phyloP scores from a whole-genome alignment of 1,140 invertebrate genomes.

The Solenopsis fugax region DNA sequence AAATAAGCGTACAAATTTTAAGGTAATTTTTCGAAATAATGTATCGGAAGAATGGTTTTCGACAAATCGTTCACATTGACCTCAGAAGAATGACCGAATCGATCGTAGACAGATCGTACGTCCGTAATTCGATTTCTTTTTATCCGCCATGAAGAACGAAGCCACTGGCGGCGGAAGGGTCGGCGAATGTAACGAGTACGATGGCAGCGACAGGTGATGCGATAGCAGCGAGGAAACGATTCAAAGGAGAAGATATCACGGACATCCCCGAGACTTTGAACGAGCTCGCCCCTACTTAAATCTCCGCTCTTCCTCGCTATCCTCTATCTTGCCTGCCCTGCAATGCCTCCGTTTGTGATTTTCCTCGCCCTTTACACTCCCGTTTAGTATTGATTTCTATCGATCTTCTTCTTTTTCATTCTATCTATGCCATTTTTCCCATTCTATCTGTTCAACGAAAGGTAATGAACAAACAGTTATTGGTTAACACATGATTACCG shows the following conservation, averaged over 20 bases:
- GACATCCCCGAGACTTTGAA: constrained; percentile 64
- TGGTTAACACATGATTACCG: neutral
- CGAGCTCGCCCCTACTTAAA: constrained; percentile 51
- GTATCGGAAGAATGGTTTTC: neutral
- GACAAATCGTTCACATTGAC: constrained; percentile 26
- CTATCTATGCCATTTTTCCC: too few relatives aligned
- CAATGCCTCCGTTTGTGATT: constrained; percentile 39
- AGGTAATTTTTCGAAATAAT: neutral
- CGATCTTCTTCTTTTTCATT: constrained; percentile 30
- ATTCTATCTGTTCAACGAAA: neutral
- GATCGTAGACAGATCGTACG: constrained; percentile 48
- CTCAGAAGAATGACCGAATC: constrained; percentile 23
- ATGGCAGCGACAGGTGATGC: constrained; percentile 59
- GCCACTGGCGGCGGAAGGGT: constrained; percentile 34
- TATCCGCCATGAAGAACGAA: constrained; percentile 34
- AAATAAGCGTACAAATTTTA: neutral
- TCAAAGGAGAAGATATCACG: constrained; percentile 67
- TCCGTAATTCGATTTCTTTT: constrained; percentile 59
- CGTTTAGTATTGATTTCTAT: constrained; percentile 34
- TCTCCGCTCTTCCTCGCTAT: constrained; percentile 27
- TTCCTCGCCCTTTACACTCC: constrained; percentile 38
- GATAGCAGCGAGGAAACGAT: constrained; percentile 64
- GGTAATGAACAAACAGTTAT: constrained; percentile 15
- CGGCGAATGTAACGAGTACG: constrained; percentile 55
- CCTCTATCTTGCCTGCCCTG: neutral